Evolutionary conservation across 2,797 vertebrate species (phyloP), one percentile per base, ranked within the genome.

Genomic region (Sebastiscus tertius): DNA sequence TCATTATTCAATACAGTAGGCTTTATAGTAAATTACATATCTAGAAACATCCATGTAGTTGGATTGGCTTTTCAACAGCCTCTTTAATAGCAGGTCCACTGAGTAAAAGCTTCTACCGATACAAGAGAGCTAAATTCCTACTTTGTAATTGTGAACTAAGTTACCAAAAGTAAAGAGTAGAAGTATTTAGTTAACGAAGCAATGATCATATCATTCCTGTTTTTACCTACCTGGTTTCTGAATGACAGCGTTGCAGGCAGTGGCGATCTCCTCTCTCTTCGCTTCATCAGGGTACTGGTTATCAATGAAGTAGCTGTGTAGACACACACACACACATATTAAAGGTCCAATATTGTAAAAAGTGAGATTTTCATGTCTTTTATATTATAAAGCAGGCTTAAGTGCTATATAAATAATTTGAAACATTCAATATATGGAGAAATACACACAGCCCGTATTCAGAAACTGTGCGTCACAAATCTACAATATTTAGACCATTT

Each of bases 241-340:
- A 89, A 99, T 99, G 49, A 99, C 98, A 4, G 97, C 97, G 34
- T 99, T 99, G 95, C 98, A 99, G 83, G 98, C 98, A 0, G 97
- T 98, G 34, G 98, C 97, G 11, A 99, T 99, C 94, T 99, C 98
- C 94, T 99, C 98, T 91, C 98, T 96, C 94, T 98, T 99, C 36
- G 97, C 98, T 93, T 99, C 98, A 29, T 99, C 98, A 0, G 98
- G 98, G 86, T 99, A 99, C 84, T 99, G 98, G 94, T 99, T 99
- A 88, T 99, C 98, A 90, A 97, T 97, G 96, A 99, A 99, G 95
- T 97, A 99, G 94, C 98, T 99, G 94, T 12, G 56, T 2, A 72
- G 0, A 80, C 33, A 78, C 58, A 67, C 34, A 78, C 69, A 26
- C 36, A 78, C 26, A 69, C 39, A 65, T 16, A 42, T 42, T 14